A percentile compares a stretch with the other conserved stretches of the same genome.
phyloP scores from a whole-genome alignment of 2,113 vertebrate genomes.

The Beaufortia kweichowensis region DNA sequence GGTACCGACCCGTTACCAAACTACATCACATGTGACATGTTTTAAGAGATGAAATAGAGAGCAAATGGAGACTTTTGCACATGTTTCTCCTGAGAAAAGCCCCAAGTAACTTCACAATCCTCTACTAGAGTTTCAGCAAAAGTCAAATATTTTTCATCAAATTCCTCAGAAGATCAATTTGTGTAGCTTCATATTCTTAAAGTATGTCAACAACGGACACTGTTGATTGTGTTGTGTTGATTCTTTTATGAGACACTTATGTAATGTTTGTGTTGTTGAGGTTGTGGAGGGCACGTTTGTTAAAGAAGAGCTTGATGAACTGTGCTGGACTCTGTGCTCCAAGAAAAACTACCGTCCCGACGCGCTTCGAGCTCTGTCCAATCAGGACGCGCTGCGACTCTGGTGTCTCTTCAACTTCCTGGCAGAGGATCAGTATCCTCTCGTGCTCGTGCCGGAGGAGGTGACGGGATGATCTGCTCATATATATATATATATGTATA shows the following conservation, averaged over 20 bases:
- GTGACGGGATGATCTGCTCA: constrained; percentile 64
- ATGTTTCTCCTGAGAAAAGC: neutral
- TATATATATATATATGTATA: neutral
- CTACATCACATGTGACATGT: no score
- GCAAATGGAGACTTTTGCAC: no score
- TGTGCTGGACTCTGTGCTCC: constrained; percentile 94
- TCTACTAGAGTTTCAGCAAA: no score
- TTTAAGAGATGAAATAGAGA: no score
- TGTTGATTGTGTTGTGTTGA: no score
- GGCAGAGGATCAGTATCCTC: constrained; percentile 94
- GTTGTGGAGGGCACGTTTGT: constrained; percentile 89
- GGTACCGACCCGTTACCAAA: constrained; percentile 52
- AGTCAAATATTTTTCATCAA: no score
- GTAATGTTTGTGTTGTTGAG: constrained; percentile 64
- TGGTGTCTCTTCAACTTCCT: constrained; percentile 99
- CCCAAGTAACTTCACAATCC: no score
- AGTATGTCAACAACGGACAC: no score
- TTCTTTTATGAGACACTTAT: neutral
- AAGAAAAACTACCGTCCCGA: constrained; percentile 91
- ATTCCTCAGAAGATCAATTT: no score
- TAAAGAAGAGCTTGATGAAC: constrained; percentile 91
- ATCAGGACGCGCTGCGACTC: constrained; percentile 86
- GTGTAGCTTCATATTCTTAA: no score
- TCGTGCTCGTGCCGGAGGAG: constrained; percentile 94
- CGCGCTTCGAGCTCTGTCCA: constrained; percentile 75